phyloP scores from a whole-genome alignment of 2,797 vertebrate genomes.

The Psittacula derbiana region DNA sequence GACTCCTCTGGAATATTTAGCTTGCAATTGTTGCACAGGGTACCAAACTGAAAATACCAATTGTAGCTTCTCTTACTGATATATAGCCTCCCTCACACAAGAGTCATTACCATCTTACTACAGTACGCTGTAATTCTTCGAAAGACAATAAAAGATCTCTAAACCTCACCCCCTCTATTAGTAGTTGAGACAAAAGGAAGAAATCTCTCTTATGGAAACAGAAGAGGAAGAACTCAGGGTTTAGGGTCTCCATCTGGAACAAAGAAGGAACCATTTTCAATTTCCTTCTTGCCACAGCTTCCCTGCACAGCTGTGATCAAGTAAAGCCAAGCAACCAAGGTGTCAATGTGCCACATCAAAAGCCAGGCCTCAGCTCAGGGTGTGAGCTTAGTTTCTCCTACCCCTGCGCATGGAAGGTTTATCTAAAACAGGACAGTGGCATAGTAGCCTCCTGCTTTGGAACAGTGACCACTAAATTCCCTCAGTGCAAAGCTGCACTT shows the following conservation, averaged over 20 bases:
- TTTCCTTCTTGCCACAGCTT: not conserved
- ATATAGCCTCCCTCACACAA: not conserved
- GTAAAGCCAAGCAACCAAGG: not conserved
- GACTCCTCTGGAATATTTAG: not conserved
- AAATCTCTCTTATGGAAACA: not conserved
- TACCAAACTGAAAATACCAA: not conserved
- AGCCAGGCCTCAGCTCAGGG: not conserved
- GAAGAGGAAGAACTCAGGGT: not conserved
- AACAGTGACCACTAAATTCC: not conserved
- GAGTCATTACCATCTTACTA: not conserved
- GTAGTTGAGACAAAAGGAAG: not conserved
- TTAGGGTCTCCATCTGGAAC: not conserved
- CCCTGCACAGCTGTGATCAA: too few species aligned
- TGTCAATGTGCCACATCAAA: not conserved
- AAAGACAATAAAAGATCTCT: not conserved
- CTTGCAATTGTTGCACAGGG: not conserved
- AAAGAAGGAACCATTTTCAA: not conserved
- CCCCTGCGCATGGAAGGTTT: not conserved
- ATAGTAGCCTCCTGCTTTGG: not conserved
- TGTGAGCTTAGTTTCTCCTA: not conserved
- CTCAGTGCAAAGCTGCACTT: not conserved
- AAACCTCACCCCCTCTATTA: not conserved
- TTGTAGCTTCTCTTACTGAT: not conserved
- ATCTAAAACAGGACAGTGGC: not conserved
- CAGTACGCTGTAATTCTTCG: not conserved